phyloP scores from a whole-genome alignment of 2,113 vertebrate species.

The Eclectus roratus region DNA sequence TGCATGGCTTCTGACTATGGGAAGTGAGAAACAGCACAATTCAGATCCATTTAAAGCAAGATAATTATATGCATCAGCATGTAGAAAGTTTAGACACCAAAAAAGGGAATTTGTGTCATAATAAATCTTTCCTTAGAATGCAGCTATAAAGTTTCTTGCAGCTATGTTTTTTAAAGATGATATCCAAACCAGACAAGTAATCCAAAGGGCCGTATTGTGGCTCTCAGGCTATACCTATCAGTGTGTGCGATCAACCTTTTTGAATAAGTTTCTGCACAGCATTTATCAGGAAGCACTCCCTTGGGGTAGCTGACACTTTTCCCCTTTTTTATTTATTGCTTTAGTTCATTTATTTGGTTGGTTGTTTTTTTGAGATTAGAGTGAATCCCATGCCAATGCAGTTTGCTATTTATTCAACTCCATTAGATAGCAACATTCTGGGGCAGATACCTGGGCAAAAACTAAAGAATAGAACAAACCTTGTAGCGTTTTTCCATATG shows the following conservation, averaged over 20 bases:
- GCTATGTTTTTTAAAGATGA: background rate
- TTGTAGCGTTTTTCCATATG: rapidly evolving
- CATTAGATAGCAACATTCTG: background rate
- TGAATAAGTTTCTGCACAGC: background rate
- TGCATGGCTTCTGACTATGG: conserved; percentile 88
- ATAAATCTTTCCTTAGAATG: background rate
- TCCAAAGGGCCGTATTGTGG: background rate
- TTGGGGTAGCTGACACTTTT: background rate
- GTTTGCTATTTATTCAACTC: background rate
- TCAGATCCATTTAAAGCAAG: conserved; percentile 17
- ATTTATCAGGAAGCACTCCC: background rate
- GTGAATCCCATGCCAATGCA: background rate
- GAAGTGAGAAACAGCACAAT: conserved; percentile 34
- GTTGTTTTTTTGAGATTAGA: background rate
- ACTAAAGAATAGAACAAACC: background rate
- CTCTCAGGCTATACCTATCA: rapidly evolving
- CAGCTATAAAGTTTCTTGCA: background rate
- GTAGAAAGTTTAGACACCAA: background rate
- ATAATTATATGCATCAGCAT: background rate
- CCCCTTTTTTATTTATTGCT: background rate
- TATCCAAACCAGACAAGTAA: background rate
- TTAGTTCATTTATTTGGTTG: background rate
- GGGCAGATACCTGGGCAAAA: background rate
- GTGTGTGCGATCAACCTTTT: background rate
- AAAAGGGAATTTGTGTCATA: background rate